A percentile compares a stretch with the other conserved stretches of the same genome.
Evolutionary conservation across 2,797 vertebrate genomes (phyloP).

Genomic region (Tragelaphus eurycerus): DNA sequence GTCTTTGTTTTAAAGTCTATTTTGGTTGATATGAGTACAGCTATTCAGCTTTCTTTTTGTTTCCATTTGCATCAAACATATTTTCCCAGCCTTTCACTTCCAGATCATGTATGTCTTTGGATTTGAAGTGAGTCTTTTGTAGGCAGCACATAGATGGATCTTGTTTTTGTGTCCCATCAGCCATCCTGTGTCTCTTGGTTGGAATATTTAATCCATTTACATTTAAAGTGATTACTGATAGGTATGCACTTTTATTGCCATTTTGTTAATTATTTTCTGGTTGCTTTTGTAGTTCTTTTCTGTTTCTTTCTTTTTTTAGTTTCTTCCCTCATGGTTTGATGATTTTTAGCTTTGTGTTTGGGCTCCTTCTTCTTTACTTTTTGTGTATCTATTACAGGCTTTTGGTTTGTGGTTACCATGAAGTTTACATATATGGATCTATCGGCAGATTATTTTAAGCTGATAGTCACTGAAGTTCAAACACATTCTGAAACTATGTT

Average conservation of each 20-base stretch:
- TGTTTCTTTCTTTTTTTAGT: not conserved
- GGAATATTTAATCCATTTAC: not conserved
- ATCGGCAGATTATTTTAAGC: not conserved
- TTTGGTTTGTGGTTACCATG: not conserved
- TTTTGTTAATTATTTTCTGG: not conserved
- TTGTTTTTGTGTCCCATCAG: not conserved
- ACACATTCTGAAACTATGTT: not conserved
- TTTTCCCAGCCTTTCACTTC: not conserved
- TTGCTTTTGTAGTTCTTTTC: not conserved
- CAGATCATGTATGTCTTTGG: not conserved
- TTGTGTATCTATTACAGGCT: not conserved
- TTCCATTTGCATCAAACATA: not conserved
- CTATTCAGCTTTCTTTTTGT: not conserved
- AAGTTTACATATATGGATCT: not conserved
- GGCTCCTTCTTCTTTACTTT: not conserved
- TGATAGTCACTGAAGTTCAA: not conserved
- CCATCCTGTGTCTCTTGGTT: not conserved
- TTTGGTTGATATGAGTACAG: not conserved
- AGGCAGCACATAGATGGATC: not conserved
- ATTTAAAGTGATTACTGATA: not conserved
- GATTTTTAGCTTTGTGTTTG: not conserved
- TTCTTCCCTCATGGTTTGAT: not conserved
- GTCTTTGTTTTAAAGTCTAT: not conserved
- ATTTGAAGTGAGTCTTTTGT: not conserved
- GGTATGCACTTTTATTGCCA: not conserved